Conservation (phyloP, 2,888 invertebrate species). For the Ditula angustiorana region DNA sequence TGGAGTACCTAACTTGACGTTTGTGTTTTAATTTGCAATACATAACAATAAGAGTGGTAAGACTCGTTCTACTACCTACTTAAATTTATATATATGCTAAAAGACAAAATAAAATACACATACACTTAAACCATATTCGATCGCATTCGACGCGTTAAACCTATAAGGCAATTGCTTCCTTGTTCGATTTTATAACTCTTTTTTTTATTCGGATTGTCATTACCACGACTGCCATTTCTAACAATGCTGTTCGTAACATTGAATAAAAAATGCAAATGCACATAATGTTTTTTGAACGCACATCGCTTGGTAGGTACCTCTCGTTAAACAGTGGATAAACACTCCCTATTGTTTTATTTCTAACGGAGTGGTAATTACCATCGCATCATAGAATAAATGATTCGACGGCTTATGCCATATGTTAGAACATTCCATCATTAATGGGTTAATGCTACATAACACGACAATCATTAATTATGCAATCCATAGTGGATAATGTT, state of each 20-base stretch:
- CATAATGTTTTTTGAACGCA: constrained; percentile 47
- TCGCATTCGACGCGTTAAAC: background rate
- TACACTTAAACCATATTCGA: constrained; percentile 1
- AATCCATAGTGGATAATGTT: constrained; percentile 5
- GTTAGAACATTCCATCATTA: constrained; percentile 42
- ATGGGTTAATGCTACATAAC: constrained; percentile 28
- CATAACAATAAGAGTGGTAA: background rate
- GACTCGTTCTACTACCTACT: background rate
- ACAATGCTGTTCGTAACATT: background rate
- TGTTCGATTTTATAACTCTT: background rate
- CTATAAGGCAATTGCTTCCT: background rate
- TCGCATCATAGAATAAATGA: constrained; percentile 68
- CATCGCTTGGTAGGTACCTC: constrained; percentile 41
- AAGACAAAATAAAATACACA: constrained; percentile 1
- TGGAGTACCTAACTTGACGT: too few relatives aligned
- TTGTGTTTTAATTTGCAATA: too few relatives aligned
- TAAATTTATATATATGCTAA: background rate
- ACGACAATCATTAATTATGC: constrained; percentile 27
- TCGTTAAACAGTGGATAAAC: constrained; percentile 37
- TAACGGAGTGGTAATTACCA: constrained; percentile 67
- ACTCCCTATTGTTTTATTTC: constrained; percentile 74
- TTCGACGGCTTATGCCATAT: constrained; percentile 65
- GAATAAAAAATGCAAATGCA: constrained; percentile 32
- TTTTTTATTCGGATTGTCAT: background rate
- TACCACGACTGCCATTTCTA: background rate